Evolutionary conservation across 2,797 vertebrate species (phyloP), one percentile per base, ranked within the genome.

Genomic region (Parauchenoglanis ngamensis): DNA sequence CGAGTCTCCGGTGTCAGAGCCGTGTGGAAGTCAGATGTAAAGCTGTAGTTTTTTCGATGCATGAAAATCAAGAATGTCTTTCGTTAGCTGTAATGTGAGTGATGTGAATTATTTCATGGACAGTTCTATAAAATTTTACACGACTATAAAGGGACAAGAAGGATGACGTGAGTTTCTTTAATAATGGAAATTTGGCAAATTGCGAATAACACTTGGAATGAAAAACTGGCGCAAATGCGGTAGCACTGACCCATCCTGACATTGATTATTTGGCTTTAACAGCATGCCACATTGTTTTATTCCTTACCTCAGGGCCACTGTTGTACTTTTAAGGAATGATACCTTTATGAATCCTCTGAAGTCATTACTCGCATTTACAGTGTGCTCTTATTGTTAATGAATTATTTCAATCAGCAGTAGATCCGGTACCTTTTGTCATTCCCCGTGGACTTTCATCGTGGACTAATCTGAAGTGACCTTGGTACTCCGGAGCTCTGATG

Each of bases 381-480:
- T 15, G 19, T 80, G 12, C 15, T 61, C 21, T 25, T 59, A 3
- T 28, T 28, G 15, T 13, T 31, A 17, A 17, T 13, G 7, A 57
- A 80, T 40, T 15, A 61, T 7, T 44, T 7, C 2, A 44, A 7
- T 59, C 19, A 57, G 76, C 54, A 25, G 31, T 46, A 63, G 35
- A 61, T 81, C 56, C 11, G 31, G 78, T 8, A 3, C 61, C 21
- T 25, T 19, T 56, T 46, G 35, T 61, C 78, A 25, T 61, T 44
- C 57, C 23, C 7, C 6, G 4, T 46, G 21, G 70, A 59, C 35
- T 44, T 76, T 77, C 40, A 54, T 28, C 73, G n/a, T n/a, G n/a
- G n/a, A 57, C 73, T 68, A 84, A 0, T 46, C 56, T 75, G 13
- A 85, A 57, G 67, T 59, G 83, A 75, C 49, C 63, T 81, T 49